Conservation (phyloP, 2,113 vertebrate species). For the Phrynocephalus versicolor region DNA sequence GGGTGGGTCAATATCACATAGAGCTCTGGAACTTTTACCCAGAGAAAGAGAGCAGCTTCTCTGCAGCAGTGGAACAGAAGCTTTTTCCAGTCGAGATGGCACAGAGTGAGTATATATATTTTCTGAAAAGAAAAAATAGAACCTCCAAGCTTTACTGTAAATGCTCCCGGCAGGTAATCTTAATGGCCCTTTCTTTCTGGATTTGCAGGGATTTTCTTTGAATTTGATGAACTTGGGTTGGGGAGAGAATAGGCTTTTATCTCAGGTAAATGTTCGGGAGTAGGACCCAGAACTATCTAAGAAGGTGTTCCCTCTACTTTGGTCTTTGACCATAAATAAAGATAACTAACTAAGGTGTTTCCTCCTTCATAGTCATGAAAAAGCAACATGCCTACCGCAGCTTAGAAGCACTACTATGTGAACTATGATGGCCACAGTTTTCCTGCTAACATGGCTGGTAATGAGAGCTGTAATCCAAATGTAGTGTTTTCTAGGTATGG, state of each 20-base stretch:
- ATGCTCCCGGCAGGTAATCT: not conserved
- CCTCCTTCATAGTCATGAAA: too few relatives aligned
- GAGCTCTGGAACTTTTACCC: conserved; percentile 15
- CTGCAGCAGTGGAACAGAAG: conserved; percentile 10
- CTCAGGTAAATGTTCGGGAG: not conserved
- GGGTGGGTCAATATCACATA: conserved; percentile 36
- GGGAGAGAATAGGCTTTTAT: not conserved
- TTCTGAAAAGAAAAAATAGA: not conserved
- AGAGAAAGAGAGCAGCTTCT: not conserved
- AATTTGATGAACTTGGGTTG: not conserved
- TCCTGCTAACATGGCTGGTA: too few relatives aligned
- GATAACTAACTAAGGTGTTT: not conserved
- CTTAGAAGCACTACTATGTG: too few relatives aligned
- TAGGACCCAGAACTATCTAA: not conserved
- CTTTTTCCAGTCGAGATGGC: conserved; percentile 14
- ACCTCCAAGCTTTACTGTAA: not conserved
- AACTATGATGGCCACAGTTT: too few relatives aligned
- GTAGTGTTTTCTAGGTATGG: too few relatives aligned
- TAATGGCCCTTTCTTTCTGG: not conserved
- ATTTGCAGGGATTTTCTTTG: conserved; percentile 25
- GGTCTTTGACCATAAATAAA: too few relatives aligned
- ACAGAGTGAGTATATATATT: not conserved
- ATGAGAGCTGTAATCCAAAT: too few relatives aligned
- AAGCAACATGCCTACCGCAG: too few relatives aligned
- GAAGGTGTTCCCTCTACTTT: not conserved